These are phyloP conservation scores for Cryptus armator DNA, from an alignment of 2,888 invertebrate species.

Conservation along the genomic window DNA sequence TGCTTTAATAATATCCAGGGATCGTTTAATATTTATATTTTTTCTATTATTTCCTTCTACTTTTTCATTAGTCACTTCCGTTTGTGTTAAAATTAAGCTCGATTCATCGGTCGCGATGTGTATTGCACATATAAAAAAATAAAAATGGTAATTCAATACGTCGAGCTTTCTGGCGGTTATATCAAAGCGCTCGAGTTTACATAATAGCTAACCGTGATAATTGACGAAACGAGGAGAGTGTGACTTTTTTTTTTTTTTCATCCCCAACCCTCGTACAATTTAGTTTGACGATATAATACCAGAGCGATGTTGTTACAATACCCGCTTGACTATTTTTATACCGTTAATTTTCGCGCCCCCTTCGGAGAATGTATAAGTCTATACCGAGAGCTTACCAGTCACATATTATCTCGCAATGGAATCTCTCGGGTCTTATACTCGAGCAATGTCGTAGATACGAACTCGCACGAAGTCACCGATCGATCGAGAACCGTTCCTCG, in stretches of 20 bases:
- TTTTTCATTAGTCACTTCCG: background rate
- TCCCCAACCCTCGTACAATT: conserved; percentile 6
- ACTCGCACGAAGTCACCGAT: conserved; percentile 62
- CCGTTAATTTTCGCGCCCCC: conserved; percentile 21
- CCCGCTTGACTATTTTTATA: conserved; percentile 41
- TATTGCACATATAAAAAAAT: background rate
- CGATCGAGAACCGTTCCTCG: conserved; percentile 55
- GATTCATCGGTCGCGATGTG: background rate
- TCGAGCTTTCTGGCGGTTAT: background rate
- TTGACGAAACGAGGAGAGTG: conserved; percentile 21
- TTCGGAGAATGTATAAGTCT: background rate
- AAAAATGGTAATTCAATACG: conserved; percentile 7
- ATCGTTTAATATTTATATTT: background rate
- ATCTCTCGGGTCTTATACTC: conserved; percentile 59
- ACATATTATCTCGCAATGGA: conserved; percentile 62
- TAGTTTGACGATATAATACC: conserved; percentile 26
- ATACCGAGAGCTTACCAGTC: conserved; percentile 14
- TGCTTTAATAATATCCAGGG: background rate
- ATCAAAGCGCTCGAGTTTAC: background rate
- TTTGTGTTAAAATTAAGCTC: background rate
- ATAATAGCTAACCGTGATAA: conserved; percentile 4
- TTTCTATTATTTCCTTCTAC: background rate
- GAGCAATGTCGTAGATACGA: conserved; percentile 65
- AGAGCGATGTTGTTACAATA: conserved; percentile 11
- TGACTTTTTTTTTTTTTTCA: conserved; percentile 21